Percentiles rank a stretch among this genome's conserved stretches.
phyloP scores from a whole-genome alignment of 1,140 invertebrate species.

The Drosophila persimilis region DNA sequence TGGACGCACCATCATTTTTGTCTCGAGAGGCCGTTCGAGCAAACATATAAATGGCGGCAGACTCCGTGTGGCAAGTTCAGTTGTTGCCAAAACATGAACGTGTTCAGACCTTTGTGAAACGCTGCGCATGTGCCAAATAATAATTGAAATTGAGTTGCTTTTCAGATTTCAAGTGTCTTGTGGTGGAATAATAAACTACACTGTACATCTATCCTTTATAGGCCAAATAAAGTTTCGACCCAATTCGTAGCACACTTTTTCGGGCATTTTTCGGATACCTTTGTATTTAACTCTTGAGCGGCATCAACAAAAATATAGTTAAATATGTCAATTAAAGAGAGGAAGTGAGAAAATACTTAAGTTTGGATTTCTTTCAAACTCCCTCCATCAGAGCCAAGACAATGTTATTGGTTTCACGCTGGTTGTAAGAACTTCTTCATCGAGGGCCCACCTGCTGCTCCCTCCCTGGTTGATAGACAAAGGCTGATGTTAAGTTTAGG shows the following conservation, averaged over 20 bases:
- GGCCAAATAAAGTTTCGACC: background rate
- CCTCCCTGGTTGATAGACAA: background rate
- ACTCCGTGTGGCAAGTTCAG: background rate
- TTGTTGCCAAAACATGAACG: conserved; percentile 26
- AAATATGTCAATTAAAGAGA: background rate
- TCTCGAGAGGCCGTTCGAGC: background rate
- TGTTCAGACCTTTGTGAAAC: background rate
- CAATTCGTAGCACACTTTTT: background rate
- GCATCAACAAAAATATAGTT: background rate
- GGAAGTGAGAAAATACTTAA: conserved; percentile 5
- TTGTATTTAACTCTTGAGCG: background rate
- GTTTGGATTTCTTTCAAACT: conserved; percentile 17
- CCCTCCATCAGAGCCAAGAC: conserved; percentile 12
- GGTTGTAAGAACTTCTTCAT: conserved; percentile 43
- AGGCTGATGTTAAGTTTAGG: conserved; percentile 20
- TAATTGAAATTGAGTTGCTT: background rate
- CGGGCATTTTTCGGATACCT: background rate
- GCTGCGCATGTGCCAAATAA: conserved; percentile 1
- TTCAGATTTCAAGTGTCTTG: background rate
- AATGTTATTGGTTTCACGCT: conserved; percentile 66
- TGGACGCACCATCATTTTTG: too few relatives aligned
- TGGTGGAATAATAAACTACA: background rate
- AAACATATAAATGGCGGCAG: conserved; percentile 1
- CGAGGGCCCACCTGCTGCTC: conserved; percentile 22
- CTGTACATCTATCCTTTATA: too few relatives aligned